Percentiles rank a stretch among this genome's conserved stretches.
These are phyloP conservation scores for Lepilemur ruficaudatus DNA, from an alignment of 2,797 vertebrate species.

Conservation along the genomic window DNA sequence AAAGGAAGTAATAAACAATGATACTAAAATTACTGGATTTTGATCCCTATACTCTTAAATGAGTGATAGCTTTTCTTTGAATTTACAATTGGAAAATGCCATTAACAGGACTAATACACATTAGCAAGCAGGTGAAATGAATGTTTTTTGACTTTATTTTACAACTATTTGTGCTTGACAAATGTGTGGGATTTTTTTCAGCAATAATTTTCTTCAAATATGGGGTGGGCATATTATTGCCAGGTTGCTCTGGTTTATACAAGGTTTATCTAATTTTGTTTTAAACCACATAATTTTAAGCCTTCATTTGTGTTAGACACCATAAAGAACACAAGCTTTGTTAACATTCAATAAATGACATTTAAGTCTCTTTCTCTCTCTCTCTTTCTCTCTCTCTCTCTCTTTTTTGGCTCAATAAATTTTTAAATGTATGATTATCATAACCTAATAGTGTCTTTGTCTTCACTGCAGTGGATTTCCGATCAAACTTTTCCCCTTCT, in stretches of 20 bases:
- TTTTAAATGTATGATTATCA: slow-evolving; percentile 93
- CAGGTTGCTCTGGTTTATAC: slow-evolving; percentile 89
- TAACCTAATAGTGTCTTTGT: slow-evolving; percentile 99
- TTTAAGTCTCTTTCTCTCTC: slow-evolving; percentile 84
- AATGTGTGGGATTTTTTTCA: slow-evolving; percentile 81
- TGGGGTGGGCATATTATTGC: slow-evolving; percentile 84
- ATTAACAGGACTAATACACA: slow-evolving; percentile 90
- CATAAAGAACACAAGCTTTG: slow-evolving; percentile 85
- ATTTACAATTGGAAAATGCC: slow-evolving; percentile 90
- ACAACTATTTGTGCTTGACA: slow-evolving; percentile 88
- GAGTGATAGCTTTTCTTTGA: slow-evolving; percentile 88
- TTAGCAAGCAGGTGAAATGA: slow-evolving; percentile 91
- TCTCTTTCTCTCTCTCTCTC: slow-evolving; percentile 80
- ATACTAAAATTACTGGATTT: slow-evolving; percentile 81
- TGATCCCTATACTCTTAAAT: slow-evolving; percentile 86
- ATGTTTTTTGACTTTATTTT: slow-evolving; percentile 85
- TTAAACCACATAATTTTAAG: slow-evolving; percentile 87
- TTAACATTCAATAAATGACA: slow-evolving; percentile 92
- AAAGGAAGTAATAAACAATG: slow-evolving; percentile 89
- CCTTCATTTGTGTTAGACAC: slow-evolving; percentile 84
- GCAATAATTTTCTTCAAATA: slow-evolving; percentile 81
- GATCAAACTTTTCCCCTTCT: slow-evolving; percentile 99
- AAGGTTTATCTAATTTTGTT: slow-evolving; percentile 86
- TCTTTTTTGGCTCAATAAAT: slow-evolving; percentile 90
- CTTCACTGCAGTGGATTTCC: slow-evolving; percentile 99